A percentile compares a stretch with the other conserved stretches of the same genome.
Evolutionary conservation across 1,140 invertebrate genomes (phyloP).

Genomic region (Aleiodes sp.): DNA sequence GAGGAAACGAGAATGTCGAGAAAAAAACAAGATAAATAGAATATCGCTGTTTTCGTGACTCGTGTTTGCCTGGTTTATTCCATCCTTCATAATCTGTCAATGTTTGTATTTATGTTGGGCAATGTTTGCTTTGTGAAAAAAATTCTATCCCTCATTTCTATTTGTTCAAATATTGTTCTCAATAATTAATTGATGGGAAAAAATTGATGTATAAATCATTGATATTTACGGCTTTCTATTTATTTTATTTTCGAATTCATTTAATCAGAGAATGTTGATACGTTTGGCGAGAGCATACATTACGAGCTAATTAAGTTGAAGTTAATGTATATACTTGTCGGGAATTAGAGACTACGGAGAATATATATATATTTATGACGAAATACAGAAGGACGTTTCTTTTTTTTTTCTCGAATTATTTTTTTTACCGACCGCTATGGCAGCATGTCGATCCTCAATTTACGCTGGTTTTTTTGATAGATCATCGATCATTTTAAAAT

Average conservation of each 20-base stretch:
- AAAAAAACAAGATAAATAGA: no score
- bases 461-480: slow-evolving; percentile 11
- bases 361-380: slow-evolving; percentile 15
- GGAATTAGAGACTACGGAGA: slow-evolving; percentile 2
- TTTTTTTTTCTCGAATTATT: background rate
- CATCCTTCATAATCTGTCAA: no score
- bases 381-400: slow-evolving; percentile 5
- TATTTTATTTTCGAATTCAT: slow-evolving; percentile 1
- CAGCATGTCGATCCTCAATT: slow-evolving; percentile 9
- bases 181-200: background rate
- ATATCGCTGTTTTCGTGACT: background rate
- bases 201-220: background rate
- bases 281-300: slow-evolving; percentile 15
- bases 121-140: no score
- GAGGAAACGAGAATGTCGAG: background rate
- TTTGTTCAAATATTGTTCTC: no score
- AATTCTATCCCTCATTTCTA: no score
- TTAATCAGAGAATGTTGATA: slow-evolving; percentile 10
- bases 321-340: slow-evolving; percentile 19
- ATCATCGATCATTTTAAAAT: slow-evolving; percentile 9
- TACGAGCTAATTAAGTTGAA: slow-evolving; percentile 24
- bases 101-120: no score
- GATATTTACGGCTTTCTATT: background rate
- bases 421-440: slow-evolving; percentile 14
- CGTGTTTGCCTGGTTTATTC: no score